These are phyloP conservation scores for Eupithecia vulgata DNA, from an alignment of 2,888 invertebrate species.

Conservation along the genomic window DNA sequence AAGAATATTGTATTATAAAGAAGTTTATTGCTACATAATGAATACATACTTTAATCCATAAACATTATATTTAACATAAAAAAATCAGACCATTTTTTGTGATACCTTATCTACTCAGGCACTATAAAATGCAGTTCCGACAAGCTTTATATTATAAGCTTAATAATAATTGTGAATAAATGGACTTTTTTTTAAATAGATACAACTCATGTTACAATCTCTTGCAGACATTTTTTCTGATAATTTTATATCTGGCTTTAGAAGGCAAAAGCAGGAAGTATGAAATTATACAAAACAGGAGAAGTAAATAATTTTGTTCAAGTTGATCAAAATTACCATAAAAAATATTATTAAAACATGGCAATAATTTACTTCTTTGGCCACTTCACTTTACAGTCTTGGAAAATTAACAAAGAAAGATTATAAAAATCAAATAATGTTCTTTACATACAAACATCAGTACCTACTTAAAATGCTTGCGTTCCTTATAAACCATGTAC, in stretches of 20 bases:
- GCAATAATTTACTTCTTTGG: slow-evolving; percentile 40
- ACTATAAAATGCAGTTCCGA: slow-evolving; percentile 23
- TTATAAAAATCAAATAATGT: not conserved
- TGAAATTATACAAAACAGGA: not conserved
- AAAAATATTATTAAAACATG: slow-evolving; percentile 24
- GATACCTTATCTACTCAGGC: slow-evolving; percentile 18
- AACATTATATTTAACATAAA: slow-evolving; percentile 32
- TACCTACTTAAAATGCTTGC: not conserved
- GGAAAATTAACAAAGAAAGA: slow-evolving; percentile 1
- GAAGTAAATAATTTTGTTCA: slow-evolving; percentile 1
- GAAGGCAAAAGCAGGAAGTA: not conserved
- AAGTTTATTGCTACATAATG: slow-evolving; percentile 4
- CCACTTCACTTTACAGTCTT: slow-evolving; percentile 37
- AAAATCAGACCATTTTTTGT: slow-evolving; percentile 24
- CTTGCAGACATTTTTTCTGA: not conserved
- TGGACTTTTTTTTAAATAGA: slow-evolving; percentile 3
- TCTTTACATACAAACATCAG: not conserved
- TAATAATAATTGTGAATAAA: slow-evolving; percentile 18
- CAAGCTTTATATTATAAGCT: slow-evolving; percentile 21
- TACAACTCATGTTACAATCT: not conserved
- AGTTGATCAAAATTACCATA: not conserved
- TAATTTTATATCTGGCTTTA: not conserved
- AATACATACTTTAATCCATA: slow-evolving; percentile 9
- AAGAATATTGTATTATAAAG: not conserved
- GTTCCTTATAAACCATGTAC: not conserved